Base-by-base conservation (phyloP, 1,140 invertebrate species). In the Drosophila melanica region DNA sequence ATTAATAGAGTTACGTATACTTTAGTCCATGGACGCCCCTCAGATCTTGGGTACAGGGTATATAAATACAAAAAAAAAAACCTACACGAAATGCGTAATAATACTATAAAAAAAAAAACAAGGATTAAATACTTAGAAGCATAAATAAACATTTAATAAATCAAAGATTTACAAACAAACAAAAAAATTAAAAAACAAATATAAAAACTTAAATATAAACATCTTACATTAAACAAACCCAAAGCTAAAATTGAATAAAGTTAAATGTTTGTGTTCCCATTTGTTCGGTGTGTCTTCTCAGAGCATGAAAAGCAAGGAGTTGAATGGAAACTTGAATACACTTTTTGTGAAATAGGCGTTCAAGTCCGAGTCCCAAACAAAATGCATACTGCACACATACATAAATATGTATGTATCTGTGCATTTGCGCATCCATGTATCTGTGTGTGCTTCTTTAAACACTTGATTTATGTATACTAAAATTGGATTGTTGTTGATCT, bases 261-360 rank as follows among this genome's bases (percentile, higher is more conserved):
- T 59, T 73, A 48, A 64, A 63, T 70, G 45, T 63, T 75, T 70
- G 72, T 70, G 66, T 75, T 75, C 39, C 7, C 50, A 51, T 67
- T 67, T 16, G 47, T 72, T 72, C 57, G 66, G 30, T 67, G 37
- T 72, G 30, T 73, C 54, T 73, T 73, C 70, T 73, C 59, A 73
- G 64, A 60, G 27, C 20, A 3, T 23, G 10, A 51, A 63, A 41
- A 44, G 14, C 30, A 55, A n/a, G 30, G 30, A 33, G 30, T 33
- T 33, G 33, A 9, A 35, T 35, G 33, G 33, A 35, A 10, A 35
- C 33, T 35, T 10, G 33, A 35, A 44, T 39, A 55, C 11, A 18
- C 33, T 7, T 27, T 27, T 27, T 27, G 27, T 27, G 27, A 27
- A 27, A 27, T 23, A 23, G 20, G 20, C 20, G 20, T 23, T 23